Percentiles rank a stretch among this genome's conserved stretches.
Evolutionary conservation across 2,888 invertebrate species (phyloP).

Genomic region (Drosophila colorata): DNA sequence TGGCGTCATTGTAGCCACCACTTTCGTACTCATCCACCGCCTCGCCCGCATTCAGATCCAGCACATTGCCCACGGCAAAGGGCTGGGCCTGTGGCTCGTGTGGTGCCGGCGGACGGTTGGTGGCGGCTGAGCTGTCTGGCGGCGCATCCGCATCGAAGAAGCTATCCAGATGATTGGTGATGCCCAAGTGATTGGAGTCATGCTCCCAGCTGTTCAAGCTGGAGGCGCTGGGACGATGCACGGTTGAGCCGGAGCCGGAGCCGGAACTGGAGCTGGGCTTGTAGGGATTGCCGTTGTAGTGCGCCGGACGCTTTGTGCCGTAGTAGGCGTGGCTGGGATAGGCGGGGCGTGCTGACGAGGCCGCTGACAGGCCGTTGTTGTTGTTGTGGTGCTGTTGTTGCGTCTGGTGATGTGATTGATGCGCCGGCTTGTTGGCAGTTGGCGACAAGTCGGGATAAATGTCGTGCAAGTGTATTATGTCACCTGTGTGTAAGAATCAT

Average conservation of each 20-base stretch:
- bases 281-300: conserved; percentile 62
- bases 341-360: conserved; percentile 48
- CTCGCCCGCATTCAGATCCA: conserved; percentile 82
- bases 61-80: conserved; percentile 83
- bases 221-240: conserved; percentile 41
- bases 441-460: conserved; percentile 84
- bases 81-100: conserved; percentile 69
- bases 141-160: conserved; percentile 82
- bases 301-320: conserved; percentile 78
- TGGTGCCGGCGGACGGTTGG: conserved; percentile 34
- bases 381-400: conserved; percentile 35
- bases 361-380: conserved; percentile 57
- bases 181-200: conserved; percentile 81
- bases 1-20: conserved; percentile 73
- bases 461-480: conserved; percentile 86
- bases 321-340: conserved; percentile 67
- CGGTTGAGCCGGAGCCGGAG: conserved; percentile 38
- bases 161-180: conserved; percentile 84
- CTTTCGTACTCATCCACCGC: conserved; percentile 77
- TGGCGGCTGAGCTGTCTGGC: conserved; percentile 27
- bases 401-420: conserved; percentile 41
- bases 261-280: conserved; percentile 61
- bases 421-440: conserved; percentile 70
- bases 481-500: conserved; percentile 83
- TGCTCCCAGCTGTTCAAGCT: conserved; percentile 82